Percentiles rank a stretch among this genome's conserved stretches.
These are phyloP conservation scores for Hyles lineata DNA, from an alignment of 2,888 invertebrate genomes.

Conservation along the genomic window DNA sequence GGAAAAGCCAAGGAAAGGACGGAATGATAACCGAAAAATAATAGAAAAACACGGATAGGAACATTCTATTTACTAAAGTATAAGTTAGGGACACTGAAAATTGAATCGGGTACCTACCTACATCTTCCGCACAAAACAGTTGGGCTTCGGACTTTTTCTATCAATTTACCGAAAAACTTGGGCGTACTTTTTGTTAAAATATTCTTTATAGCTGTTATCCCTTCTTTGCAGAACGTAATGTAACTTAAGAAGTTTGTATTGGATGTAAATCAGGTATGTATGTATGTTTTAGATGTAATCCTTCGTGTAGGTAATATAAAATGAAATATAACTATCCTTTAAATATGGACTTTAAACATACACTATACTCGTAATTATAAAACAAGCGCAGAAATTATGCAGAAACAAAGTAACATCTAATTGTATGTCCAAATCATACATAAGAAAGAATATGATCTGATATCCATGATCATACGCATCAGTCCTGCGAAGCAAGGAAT, in stretches of 20 bases:
- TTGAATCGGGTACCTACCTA: conserved; percentile 31
- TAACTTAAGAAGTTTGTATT: background rate
- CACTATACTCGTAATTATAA: too few species aligned
- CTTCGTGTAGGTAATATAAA: too few species aligned
- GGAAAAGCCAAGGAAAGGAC: conserved; percentile 9
- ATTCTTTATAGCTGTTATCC: background rate
- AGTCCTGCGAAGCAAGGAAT: too few species aligned
- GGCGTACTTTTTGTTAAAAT: conserved; percentile 10
- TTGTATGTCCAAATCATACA: too few species aligned
- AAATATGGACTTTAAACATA: too few species aligned
- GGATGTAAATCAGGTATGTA: background rate
- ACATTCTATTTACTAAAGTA: conserved; percentile 29
- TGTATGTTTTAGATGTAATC: too few species aligned
- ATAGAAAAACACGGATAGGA: conserved; percentile 29
- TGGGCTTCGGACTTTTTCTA: conserved; percentile 17
- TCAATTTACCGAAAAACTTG: conserved; percentile 15
- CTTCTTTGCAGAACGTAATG: background rate
- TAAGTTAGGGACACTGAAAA: conserved; percentile 29
- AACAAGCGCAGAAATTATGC: too few species aligned
- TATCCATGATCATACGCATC: too few species aligned
- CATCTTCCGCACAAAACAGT: conserved; percentile 20
- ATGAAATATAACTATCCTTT: too few species aligned
- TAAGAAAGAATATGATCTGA: too few species aligned
- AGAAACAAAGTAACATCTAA: too few species aligned
- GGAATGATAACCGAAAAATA: conserved; percentile 33